Evolutionary conservation across 2,888 invertebrate species (phyloP), one percentile per base, ranked within the genome.

Genomic region (Cyaniris semiargus): DNA sequence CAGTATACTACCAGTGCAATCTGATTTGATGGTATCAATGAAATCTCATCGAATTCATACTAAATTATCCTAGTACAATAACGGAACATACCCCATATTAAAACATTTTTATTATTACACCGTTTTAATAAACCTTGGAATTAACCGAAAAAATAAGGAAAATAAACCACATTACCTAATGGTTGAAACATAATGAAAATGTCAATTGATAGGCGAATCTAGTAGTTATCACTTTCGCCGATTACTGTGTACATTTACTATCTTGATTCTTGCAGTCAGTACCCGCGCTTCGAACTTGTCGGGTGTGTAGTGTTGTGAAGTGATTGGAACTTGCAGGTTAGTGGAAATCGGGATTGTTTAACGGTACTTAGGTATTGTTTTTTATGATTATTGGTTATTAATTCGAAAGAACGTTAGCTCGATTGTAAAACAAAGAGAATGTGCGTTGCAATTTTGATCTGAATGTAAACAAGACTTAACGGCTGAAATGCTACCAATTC

Each of bases 151-250:
- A 23, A 23, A 21, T 23, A 23, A 60, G 23, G 60, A 60, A 4
- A 60, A 23, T 60, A 13, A 60, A 60, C 13, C 23, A 23, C 21
- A 60, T 23, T 23, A 60, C 13, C 60, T 23, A 58, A 58, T 58
- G 58, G 21, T 60, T 60, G 10, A 23, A 21, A 60, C 21, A 10
- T 21, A 60, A 60, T 60, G 60, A 60, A 60, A 60, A 60, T 60
- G 23, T 13, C 13, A 23, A 23, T 23, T 60, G 60, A 60, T 60
- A 60, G 8, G 13, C 23, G 15, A 18, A 66, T 31, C 31, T 66
- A 60, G 21, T 23, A n/a, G n/a, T n/a, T n/a, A 66, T 66, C 66
- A 66, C 66, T 66, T 66, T 66, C 66, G 66, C 66, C 3, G 18
- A 18, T 5, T 18, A 53, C 10, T 60, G 60, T 60, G 27, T 60